Evolutionary conservation across 2,797 vertebrate genomes (phyloP), one percentile per base, ranked within the genome.

Genomic region (Octomys mimax): DNA sequence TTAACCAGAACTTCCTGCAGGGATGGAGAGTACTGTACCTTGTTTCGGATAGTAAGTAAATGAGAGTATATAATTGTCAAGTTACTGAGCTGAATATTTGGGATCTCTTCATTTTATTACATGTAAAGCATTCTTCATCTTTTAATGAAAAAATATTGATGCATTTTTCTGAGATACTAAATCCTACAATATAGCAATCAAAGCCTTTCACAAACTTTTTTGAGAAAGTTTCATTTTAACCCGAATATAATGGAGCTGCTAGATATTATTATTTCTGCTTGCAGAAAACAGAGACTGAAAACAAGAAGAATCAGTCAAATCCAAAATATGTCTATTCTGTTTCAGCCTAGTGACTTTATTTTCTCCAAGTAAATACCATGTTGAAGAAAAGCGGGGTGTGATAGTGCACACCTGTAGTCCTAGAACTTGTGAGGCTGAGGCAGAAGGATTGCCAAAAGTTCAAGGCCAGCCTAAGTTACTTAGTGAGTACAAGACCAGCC

Each of bases 191-290:
- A 59, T 78, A 21, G 6, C 64, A 19, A 61, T 31, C 73, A 54
- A 66, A 79, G 22, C 24, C 70, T 54, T 92, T 92, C 62, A 28
- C 13, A 93, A 94, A 24, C 21, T 66, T 90, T 90, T 94, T 70
- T 94, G 92, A 94, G 49, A 91, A 84, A 75, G 57, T 75, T 77
- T 89, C 10, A 42, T 90, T 61, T 84, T 91, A 82, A 46, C 13
- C 33, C 26, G 10, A 83, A 33, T 42, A 42, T 49, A 79, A 87
- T 33, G 10, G 73, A 84, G 39, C 2, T 2, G 54, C 19, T 92
- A 66, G 18, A 68, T 68, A n/a, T 68, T 80, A 71, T 46, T 66
- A 52, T 39, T 73, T 39, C 54, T 57, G 78, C 70, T 79, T 83
- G 49, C 31, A 49, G 16, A 79, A 93, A 79, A 33, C 28, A 95